phyloP scores from a whole-genome alignment of 2,797 vertebrate genomes.

The Liparis tanakae region DNA sequence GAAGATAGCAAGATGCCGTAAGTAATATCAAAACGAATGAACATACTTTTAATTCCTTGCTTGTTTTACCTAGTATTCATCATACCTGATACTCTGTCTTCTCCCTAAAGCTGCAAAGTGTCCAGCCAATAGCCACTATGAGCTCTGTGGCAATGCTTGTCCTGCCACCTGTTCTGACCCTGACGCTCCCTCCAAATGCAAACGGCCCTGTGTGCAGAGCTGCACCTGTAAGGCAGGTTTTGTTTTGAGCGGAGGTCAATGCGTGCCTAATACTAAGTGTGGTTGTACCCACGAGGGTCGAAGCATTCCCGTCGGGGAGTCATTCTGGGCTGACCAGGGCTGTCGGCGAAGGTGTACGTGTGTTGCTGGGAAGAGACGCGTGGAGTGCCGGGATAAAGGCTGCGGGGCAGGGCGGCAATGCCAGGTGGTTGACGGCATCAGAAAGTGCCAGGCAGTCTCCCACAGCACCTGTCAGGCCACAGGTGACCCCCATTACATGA shows the following conservation, averaged over 20 bases:
- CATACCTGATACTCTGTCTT: neutral
- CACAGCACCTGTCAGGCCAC: constrained; percentile 72
- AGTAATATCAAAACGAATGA: constrained; percentile 49
- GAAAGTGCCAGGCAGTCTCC: constrained; percentile 69
- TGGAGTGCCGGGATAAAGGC: constrained; percentile 62
- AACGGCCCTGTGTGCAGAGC: constrained; percentile 72
- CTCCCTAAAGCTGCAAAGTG: constrained; percentile 69
- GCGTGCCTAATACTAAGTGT: constrained; percentile 63
- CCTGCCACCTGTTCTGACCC: constrained; percentile 77
- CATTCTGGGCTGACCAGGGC: constrained; percentile 72
- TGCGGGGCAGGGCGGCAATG: constrained; percentile 68
- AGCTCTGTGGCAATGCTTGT: constrained; percentile 80
- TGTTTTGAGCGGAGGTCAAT: constrained; percentile 70
- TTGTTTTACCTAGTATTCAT: neutral
- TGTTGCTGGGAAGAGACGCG: constrained; percentile 27
- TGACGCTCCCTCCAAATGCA: constrained; percentile 68
- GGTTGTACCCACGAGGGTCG: constrained; percentile 77
- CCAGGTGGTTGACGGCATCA: constrained; percentile 62
- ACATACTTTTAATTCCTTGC: neutral
- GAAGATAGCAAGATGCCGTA: constrained; percentile 67
- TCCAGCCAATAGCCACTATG: constrained; percentile 79
- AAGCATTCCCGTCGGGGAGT: constrained; percentile 64
- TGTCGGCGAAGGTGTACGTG: constrained; percentile 74
- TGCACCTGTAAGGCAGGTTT: constrained; percentile 78
- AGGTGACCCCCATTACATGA: constrained; percentile 78